Evolutionary conservation across 2,797 vertebrate species (phyloP), one percentile per base, ranked within the genome.

Genomic region (Hoplostethus mediterraneus): DNA sequence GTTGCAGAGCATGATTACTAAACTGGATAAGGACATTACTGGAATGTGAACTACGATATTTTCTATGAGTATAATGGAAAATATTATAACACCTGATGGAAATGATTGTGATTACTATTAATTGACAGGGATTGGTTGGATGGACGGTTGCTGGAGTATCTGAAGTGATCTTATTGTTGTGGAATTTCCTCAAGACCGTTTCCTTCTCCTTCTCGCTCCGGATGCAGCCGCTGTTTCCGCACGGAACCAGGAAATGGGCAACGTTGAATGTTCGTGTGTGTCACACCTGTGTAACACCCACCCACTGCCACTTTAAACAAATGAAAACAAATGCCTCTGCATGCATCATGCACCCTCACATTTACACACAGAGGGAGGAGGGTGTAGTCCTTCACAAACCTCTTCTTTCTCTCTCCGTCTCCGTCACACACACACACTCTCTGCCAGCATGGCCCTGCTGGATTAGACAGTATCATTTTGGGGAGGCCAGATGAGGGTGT

Each of bases 401-500:
- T 52, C 68, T 30, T 21, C 58, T 47, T 7, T 47, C 0, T 31
- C 57, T 44, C 38, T 62, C 59, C 68, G 9, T 73, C 48, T 52
- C 62, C 67, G 67, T 2, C 52, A 42, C 52, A 71, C 45, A 52
- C 45, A 52, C 49, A 13, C 36, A 71, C n/a, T 28, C 66, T 73
- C 74, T 75, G 30, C 38, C 51, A 56, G 58, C 30, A 48, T 48
- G 21, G 67, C 64, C 67, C 21, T 21, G 21, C 21, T 45, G 59
- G 64, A 61, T 73, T 66, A 17, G 71, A 86, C 73, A 28, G 12
- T 86, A 71, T 89, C 82, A 92, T 92, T 91, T 88, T 66, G 63
- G 56, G 21, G 63, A 58, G 65, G 66, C 80, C 79, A 65, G 65
- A 79, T 73, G 60, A 84, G 86, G 90, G 84, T 75, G 87, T 82